Evolutionary conservation across 2,888 invertebrate species (phyloP), one percentile per base, ranked within the genome.

Genomic region (Platerodrilus igneus): DNA sequence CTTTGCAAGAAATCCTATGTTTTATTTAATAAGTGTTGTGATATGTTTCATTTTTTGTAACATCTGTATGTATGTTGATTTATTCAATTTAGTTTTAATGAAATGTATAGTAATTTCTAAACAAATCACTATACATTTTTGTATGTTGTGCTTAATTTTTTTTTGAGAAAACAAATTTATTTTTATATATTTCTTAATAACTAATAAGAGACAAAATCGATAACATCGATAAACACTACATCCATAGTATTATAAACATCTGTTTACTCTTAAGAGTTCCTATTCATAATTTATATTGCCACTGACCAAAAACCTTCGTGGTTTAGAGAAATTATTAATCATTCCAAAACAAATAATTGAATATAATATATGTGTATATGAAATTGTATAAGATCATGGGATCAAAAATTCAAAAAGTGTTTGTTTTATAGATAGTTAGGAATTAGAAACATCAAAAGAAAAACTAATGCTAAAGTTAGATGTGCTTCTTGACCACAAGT

Each of bases 221-320:
- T 35, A 44, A 44, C 40, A 44, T 40, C 44, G 40, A 44, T 40
- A 21, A 40, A 39, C 14, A 18, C 20, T 36, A 36, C 35, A 13
- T 36, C 36, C 30, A 32, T 39, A 40, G 36, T 44, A 44, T 44
- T 40, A 44, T 14, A 26, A 42, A 39, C 44, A 44, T 36, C 44
- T 33, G 17, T 34, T 36, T 40, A 36, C 36, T 26, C 26, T 37
- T 44, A 40, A 29, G 18, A 44, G 44, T 44, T 44, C 44, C 44
- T 44, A 40, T 37, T 33, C 16, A 20, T 31, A 32, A n/a, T n/a
- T n/a, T n/a, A n/a, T n/a, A n/a, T n/a, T 31, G 37, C 33, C 40
- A 47, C 35, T 47, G 49, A 49, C 40, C 49, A 49, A 49, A 45
- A 49, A 45, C 49, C 39, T 10, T 22, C n/a, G 37, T 39, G 42